These are phyloP conservation scores for Chloroceryle aenea DNA, from an alignment of 2,113 vertebrate genomes.

Conservation along the genomic window DNA sequence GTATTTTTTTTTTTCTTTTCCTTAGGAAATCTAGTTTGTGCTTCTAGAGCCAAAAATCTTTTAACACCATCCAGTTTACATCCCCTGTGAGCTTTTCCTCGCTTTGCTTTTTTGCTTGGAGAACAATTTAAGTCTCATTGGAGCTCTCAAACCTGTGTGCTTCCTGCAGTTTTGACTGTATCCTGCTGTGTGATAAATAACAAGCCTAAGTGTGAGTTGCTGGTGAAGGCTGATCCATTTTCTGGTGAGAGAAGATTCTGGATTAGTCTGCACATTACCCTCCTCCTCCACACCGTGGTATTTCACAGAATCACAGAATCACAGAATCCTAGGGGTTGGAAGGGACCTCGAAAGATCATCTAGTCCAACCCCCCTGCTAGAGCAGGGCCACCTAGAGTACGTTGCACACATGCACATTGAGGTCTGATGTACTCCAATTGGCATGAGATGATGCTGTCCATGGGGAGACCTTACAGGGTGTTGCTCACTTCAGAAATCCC, in stretches of 20 bases:
- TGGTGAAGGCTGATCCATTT: not conserved
- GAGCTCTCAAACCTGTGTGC: not conserved
- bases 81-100: not conserved
- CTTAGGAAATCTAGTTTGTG: not conserved
- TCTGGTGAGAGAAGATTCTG: not conserved
- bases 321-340: too few relatives aligned
- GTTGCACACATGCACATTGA: fast-evolving
- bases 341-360: too few relatives aligned
- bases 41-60: not conserved
- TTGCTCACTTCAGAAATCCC: not conserved
- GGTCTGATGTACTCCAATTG: not conserved
- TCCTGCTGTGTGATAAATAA: conserved; percentile 1
- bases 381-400: too few relatives aligned
- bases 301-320: too few relatives aligned
- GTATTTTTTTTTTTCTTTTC: not conserved
- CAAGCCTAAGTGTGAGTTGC: not conserved
- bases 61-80: not conserved
- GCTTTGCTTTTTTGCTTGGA: not conserved
- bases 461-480: not conserved
- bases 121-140: not conserved
- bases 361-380: too few relatives aligned
- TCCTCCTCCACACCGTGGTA: not conserved
- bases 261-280: not conserved
- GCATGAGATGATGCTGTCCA: not conserved
- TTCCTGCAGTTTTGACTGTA: not conserved